A percentile compares a stretch with the other conserved stretches of the same genome.
phyloP scores from a whole-genome alignment of 2,888 invertebrate genomes.

The Hypena proboscidalis region DNA sequence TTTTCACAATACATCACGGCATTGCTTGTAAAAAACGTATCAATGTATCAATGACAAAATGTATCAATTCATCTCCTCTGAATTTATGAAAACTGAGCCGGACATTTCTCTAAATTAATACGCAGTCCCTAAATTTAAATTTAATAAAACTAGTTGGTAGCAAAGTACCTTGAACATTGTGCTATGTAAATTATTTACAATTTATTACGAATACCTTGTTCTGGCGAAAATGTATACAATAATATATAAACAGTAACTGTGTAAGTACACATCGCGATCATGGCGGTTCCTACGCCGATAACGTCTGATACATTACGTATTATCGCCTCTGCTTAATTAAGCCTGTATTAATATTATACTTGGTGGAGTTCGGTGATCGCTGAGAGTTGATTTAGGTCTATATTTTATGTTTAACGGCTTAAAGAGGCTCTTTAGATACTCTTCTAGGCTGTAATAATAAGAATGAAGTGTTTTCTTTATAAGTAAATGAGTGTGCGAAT shows the following conservation, averaged over 20 bases:
- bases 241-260: too few species aligned
- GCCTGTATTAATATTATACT: slow-evolving; percentile 18
- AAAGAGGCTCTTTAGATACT: neutral
- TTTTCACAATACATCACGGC: too few species aligned
- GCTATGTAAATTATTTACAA: slow-evolving; percentile 57
- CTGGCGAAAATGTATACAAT: slow-evolving; percentile 24
- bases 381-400: slow-evolving; percentile 3
- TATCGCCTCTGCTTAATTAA: slow-evolving; percentile 23
- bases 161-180: slow-evolving; percentile 56
- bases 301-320: slow-evolving; percentile 22
- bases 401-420: neutral
- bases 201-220: slow-evolving; percentile 31
- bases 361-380: neutral
- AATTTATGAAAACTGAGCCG: slow-evolving; percentile 59
- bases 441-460: neutral
- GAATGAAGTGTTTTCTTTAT: neutral
- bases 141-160: slow-evolving; percentile 78
- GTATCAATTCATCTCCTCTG: slow-evolving; percentile 53
- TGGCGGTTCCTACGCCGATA: slow-evolving; percentile 20
- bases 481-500: neutral
- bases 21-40: too few species aligned
- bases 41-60: slow-evolving; percentile 53
- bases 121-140: slow-evolving; percentile 76
- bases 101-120: slow-evolving; percentile 76
- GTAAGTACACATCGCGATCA: slow-evolving; percentile 4